phyloP scores from a whole-genome alignment of 2,797 vertebrate genomes.

The Clamator glandarius region DNA sequence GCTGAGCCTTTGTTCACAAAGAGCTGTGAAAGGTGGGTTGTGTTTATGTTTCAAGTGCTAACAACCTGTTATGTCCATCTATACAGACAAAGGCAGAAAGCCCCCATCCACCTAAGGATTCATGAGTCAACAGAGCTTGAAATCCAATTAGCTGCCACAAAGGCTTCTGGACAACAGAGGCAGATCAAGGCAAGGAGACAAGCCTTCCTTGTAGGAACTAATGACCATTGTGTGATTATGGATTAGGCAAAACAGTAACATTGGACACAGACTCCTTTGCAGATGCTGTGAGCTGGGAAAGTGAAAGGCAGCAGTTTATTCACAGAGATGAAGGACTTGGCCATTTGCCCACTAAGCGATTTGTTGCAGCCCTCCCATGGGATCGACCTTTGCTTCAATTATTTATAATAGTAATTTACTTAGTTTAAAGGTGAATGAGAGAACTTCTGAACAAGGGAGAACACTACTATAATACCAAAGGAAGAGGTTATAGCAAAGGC shows the following conservation, averaged over 20 bases:
- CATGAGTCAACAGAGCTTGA: background rate
- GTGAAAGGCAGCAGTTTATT: background rate
- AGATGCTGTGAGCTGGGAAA: background rate
- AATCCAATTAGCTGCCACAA: slow-evolving; percentile 28
- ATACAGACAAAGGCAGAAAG: background rate
- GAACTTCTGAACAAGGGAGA: background rate
- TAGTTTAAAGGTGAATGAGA: slow-evolving; percentile 42
- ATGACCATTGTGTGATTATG: background rate
- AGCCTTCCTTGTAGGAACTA: background rate
- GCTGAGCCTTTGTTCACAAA: background rate
- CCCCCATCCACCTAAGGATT: background rate
- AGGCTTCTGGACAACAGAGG: background rate
- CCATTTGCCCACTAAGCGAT: slow-evolving; percentile 28
- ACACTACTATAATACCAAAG: background rate
- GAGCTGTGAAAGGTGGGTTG: background rate
- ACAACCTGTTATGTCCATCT: slow-evolving; percentile 22
- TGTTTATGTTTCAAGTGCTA: slow-evolving; percentile 6
- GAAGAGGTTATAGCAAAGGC: background rate
- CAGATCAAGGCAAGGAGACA: background rate
- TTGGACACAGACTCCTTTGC: background rate
- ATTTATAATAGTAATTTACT: slow-evolving; percentile 29
- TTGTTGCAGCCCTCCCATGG: background rate
- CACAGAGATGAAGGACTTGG: slow-evolving; percentile 20
- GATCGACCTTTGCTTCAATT: slow-evolving; percentile 16
- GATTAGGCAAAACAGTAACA: background rate